A percentile compares a stretch with the other conserved stretches of the same genome.
Evolutionary conservation across 2,888 invertebrate species (phyloP).

Genomic region (Lathronympha strigana): DNA sequence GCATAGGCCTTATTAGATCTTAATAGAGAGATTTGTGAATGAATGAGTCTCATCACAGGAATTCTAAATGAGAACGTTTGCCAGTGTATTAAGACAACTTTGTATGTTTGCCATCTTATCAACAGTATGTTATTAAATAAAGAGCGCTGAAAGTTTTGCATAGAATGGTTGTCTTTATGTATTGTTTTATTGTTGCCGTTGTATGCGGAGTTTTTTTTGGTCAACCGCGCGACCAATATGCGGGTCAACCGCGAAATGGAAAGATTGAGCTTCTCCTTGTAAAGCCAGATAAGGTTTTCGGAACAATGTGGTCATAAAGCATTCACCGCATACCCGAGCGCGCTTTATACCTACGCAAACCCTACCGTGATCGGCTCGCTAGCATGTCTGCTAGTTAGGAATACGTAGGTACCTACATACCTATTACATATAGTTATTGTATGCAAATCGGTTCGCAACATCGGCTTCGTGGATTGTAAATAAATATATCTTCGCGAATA

Average conservation of each 20-base stretch:
- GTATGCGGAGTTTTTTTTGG: slow-evolving; percentile 30
- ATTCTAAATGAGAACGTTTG: slow-evolving; percentile 67
- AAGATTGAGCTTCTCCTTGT: slow-evolving; percentile 63
- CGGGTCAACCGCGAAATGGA: slow-evolving; percentile 78
- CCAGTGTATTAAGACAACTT: slow-evolving; percentile 58
- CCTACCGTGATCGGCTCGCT: slow-evolving; percentile 46
- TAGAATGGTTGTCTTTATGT: slow-evolving; percentile 20
- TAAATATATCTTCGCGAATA: slow-evolving; percentile 8
- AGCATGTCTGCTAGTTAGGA: slow-evolving; percentile 41
- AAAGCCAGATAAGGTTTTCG: slow-evolving; percentile 59
- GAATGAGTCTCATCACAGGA: slow-evolving; percentile 81
- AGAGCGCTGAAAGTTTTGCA: slow-evolving; percentile 28
- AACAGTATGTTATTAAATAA: slow-evolving; percentile 13
- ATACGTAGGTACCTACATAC: slow-evolving; percentile 36
- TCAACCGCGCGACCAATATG: slow-evolving; percentile 64
- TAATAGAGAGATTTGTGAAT: slow-evolving; percentile 72
- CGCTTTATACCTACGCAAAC: slow-evolving; percentile 48
- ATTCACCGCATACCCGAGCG: slow-evolving; percentile 68
- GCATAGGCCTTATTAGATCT: slow-evolving; percentile 67
- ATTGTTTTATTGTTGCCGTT: slow-evolving; percentile 26
- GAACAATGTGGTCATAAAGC: slow-evolving; percentile 80
- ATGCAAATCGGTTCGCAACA: neutral
- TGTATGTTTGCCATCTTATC: slow-evolving; percentile 47
- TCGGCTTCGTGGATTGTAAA: slow-evolving; percentile 4
- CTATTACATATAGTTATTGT: neutral